A percentile compares a stretch with the other conserved stretches of the same genome.
phyloP scores from a whole-genome alignment of 2,113 vertebrate genomes.

The Notiomystis cincta region DNA sequence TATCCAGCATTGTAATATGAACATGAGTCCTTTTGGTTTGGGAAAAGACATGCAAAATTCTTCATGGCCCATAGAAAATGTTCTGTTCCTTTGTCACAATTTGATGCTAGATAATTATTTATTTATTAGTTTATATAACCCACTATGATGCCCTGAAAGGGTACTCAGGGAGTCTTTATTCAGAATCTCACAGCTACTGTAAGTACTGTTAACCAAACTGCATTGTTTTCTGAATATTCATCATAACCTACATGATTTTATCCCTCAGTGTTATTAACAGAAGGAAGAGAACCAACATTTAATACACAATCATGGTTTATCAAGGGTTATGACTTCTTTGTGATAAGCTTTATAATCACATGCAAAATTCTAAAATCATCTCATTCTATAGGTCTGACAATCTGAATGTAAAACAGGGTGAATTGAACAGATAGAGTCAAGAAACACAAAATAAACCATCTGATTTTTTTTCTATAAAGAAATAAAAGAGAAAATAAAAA shows the following conservation, averaged over 20 bases:
- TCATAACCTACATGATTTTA: neutral
- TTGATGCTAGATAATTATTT: neutral
- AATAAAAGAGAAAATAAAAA: neutral
- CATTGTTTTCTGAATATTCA: neutral
- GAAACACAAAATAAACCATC: neutral
- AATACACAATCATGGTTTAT: neutral
- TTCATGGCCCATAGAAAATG: neutral
- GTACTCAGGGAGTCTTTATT: neutral
- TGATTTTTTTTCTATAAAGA: neutral
- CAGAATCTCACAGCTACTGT: neutral
- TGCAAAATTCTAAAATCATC: neutral
- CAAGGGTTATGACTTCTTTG: neutral
- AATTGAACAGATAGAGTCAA: neutral
- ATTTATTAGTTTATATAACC: neutral
- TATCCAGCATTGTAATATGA: neutral
- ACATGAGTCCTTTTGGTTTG: neutral
- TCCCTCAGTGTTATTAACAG: neutral
- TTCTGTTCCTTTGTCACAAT: neutral
- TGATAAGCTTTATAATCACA: neutral
- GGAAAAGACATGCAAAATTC: neutral
- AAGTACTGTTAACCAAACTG: neutral
- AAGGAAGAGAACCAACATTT: neutral
- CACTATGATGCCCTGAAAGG: neutral
- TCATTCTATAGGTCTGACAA: neutral
- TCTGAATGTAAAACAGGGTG: neutral